phyloP scores from a whole-genome alignment of 2,888 invertebrate genomes.

The Halictus quadricinctus region DNA sequence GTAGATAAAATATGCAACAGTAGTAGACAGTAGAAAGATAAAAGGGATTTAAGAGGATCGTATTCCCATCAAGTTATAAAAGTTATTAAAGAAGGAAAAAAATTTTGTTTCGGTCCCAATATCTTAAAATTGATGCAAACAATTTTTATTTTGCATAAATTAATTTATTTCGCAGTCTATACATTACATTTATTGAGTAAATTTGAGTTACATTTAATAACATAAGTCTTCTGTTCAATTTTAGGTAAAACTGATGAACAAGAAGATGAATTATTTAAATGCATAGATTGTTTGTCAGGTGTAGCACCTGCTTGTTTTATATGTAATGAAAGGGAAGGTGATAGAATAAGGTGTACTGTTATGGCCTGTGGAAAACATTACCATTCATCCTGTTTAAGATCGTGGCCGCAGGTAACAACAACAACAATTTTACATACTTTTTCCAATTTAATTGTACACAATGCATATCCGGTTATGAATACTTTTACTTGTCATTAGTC shows the following conservation, averaged over 20 bases:
- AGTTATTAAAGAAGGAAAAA: background rate
- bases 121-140: background rate
- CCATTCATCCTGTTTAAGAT: constrained; percentile 89
- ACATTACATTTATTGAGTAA: background rate
- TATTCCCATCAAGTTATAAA: too few species aligned
- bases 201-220: background rate
- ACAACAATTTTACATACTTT: background rate
- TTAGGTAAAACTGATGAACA: constrained; percentile 72
- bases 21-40: background rate
- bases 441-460: background rate
- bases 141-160: background rate
- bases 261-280: constrained; percentile 83
- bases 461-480: constrained; percentile 4
- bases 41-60: background rate
- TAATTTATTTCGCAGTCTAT: background rate
- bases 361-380: constrained; percentile 89
- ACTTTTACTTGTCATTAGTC: constrained; percentile 62
- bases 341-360: constrained; percentile 85
- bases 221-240: constrained; percentile 28
- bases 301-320: constrained; percentile 87
- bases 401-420: constrained; percentile 88
- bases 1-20: background rate
- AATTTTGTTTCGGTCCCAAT: background rate
- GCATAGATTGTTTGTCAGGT: constrained; percentile 86
- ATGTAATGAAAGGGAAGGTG: constrained; percentile 83